Percentiles rank a stretch among this genome's conserved stretches.
phyloP scores from a whole-genome alignment of 2,888 invertebrate genomes.

The Scaptomyza cyrtandrae region DNA sequence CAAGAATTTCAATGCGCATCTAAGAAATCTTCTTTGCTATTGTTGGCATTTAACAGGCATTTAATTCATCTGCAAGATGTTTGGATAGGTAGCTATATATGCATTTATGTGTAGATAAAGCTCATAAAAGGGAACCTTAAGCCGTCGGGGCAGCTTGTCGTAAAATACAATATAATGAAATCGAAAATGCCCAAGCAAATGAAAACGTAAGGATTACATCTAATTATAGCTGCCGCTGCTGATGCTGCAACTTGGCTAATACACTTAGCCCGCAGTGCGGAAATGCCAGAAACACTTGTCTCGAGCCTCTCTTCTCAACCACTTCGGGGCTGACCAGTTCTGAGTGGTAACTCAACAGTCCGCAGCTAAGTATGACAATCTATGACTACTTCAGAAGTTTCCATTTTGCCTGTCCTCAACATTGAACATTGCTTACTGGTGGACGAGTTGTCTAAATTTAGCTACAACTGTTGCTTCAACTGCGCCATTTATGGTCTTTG shows the following conservation, averaged over 20 bases:
- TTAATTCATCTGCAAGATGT: conserved; percentile 28
- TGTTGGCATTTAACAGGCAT: conserved; percentile 10
- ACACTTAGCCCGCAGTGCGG: conserved; percentile 69
- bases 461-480: conserved; percentile 60
- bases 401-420: conserved; percentile 17
- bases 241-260: conserved; percentile 57
- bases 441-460: conserved; percentile 70
- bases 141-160: conserved; percentile 23
- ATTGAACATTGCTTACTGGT: conserved; percentile 1
- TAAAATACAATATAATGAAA: conserved; percentile 72
- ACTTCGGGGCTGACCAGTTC: conserved; percentile 9
- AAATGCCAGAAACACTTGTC: conserved; percentile 64
- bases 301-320: conserved; percentile 37
- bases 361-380: conserved; percentile 72
- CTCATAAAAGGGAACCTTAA: conserved; percentile 49
- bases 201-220: conserved; percentile 73
- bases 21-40: neutral
- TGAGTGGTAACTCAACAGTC: conserved; percentile 29
- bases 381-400: conserved; percentile 58
- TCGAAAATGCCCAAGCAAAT: conserved; percentile 63
- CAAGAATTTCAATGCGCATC: conserved; percentile 15
- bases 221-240: conserved; percentile 65
- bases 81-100: conserved; percentile 21
- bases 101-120: conserved; percentile 30
- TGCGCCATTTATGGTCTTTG: conserved; percentile 73